A percentile compares a stretch with the other conserved stretches of the same genome.
phyloP scores from a whole-genome alignment of 2,888 invertebrate genomes.

The Parapristionchus giblindavisi region DNA sequence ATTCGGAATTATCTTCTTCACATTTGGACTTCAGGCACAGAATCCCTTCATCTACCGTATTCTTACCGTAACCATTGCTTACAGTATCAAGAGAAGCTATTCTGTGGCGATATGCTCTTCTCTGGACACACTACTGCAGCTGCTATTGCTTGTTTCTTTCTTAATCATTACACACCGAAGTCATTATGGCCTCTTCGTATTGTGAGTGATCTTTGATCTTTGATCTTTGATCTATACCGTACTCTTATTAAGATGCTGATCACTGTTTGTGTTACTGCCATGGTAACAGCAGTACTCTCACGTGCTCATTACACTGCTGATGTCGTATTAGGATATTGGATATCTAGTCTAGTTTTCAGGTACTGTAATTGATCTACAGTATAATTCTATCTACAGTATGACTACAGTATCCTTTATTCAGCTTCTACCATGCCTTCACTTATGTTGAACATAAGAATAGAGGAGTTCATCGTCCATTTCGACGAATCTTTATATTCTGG shows the following conservation, averaged over 20 bases:
- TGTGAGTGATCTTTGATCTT: not conserved
- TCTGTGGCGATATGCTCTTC: slow-evolving; percentile 38
- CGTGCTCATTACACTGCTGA: slow-evolving; percentile 36
- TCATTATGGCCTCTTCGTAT: slow-evolving; percentile 36
- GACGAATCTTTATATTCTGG: slow-evolving; percentile 35
- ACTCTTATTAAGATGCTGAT: slow-evolving; percentile 6
- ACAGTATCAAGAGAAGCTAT: slow-evolving; percentile 19
- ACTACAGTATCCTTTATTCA: not conserved
- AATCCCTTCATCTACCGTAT: not conserved
- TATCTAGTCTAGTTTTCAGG: slow-evolving; percentile 27
- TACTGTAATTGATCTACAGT: not conserved
- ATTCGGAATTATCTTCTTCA: not conserved
- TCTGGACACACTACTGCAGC: slow-evolving; percentile 30
- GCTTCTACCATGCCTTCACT: slow-evolving; percentile 37
- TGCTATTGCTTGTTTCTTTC: slow-evolving; percentile 32
- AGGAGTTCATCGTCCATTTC: slow-evolving; percentile 34
- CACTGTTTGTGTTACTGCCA: slow-evolving; percentile 24
- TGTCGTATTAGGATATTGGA: slow-evolving; percentile 37
- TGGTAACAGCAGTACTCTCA: slow-evolving; percentile 33
- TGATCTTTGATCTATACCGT: not conserved
- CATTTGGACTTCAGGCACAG: slow-evolving; percentile 7
- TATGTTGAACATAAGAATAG: slow-evolving; percentile 20
- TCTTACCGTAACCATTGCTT: too few relatives aligned
- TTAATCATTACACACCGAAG: slow-evolving; percentile 37
- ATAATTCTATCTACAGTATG: not conserved